Conservation (phyloP, 2,113 vertebrate genomes). For the Misgurnus mizolepis region DNA sequence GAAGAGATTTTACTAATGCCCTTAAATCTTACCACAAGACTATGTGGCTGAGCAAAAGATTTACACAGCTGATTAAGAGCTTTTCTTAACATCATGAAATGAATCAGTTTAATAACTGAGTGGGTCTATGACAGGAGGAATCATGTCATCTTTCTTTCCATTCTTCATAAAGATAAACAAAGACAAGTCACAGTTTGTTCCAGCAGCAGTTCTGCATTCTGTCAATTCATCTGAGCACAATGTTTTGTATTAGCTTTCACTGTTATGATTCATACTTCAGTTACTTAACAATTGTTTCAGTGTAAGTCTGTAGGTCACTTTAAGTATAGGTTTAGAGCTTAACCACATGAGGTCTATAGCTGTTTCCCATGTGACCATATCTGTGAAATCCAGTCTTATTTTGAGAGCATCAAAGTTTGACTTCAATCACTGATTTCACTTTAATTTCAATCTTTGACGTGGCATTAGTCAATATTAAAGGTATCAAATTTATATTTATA, state of each 20-base stretch:
- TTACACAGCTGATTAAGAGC: slow-evolving; percentile 59
- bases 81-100: slow-evolving; percentile 46
- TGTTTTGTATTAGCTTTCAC: neutral
- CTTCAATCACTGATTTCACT: too few relatives aligned
- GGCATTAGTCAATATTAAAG: too few relatives aligned
- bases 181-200: neutral
- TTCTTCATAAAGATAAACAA: neutral
- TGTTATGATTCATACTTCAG: neutral
- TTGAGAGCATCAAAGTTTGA: too few relatives aligned
- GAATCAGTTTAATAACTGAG: slow-evolving; percentile 60
- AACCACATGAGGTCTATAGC: neutral
- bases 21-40: slow-evolving; percentile 57
- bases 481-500: too few relatives aligned
- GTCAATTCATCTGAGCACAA: neutral
- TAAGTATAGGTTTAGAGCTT: neutral
- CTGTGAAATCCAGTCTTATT: too few relatives aligned
- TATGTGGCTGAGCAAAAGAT: slow-evolving; percentile 56
- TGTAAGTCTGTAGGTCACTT: too few relatives aligned
- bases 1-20: slow-evolving; percentile 63
- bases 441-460: too few relatives aligned
- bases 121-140: neutral
- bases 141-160: neutral
- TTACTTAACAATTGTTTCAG: neutral
- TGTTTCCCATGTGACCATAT: neutral
- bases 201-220: neutral